These are phyloP conservation scores for Pontoporia blainvillei DNA, from an alignment of 2,113 vertebrate genomes.

Conservation along the genomic window DNA sequence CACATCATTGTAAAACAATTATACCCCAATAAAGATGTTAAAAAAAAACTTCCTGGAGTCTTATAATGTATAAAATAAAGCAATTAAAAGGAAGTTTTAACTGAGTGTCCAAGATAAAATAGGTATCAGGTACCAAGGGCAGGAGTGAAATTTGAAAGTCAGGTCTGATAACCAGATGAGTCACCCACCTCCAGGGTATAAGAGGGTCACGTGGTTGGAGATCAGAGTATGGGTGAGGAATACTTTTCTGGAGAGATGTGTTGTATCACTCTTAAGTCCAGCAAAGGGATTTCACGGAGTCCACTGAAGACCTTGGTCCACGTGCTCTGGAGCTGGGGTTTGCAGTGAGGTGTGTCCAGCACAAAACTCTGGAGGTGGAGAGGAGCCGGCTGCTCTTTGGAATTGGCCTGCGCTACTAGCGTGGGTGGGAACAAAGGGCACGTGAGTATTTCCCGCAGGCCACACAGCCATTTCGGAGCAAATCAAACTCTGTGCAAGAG, in stretches of 20 bases:
- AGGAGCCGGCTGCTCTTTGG: rapidly evolving
- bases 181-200: rapidly evolving
- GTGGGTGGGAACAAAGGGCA: background rate
- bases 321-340: rapidly evolving
- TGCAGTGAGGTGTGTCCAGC: background rate
- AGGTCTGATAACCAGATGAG: background rate
- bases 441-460: background rate
- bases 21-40: no score
- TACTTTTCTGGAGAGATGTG: background rate
- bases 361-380: background rate
- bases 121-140: background rate
- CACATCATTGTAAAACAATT: no score
- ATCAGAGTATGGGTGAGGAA: background rate
- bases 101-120: background rate
- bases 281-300: background rate
- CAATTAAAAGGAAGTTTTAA: background rate
- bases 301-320: background rate
- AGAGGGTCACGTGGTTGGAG: background rate
- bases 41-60: no score
- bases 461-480: background rate
- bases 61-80: background rate
- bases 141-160: background rate
- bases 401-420: rapidly evolving
- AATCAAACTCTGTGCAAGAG: background rate
- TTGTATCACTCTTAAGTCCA: background rate